These are phyloP conservation scores for Panthera tigris DNA, from an alignment of 2,113 vertebrate genomes.

Conservation along the genomic window DNA sequence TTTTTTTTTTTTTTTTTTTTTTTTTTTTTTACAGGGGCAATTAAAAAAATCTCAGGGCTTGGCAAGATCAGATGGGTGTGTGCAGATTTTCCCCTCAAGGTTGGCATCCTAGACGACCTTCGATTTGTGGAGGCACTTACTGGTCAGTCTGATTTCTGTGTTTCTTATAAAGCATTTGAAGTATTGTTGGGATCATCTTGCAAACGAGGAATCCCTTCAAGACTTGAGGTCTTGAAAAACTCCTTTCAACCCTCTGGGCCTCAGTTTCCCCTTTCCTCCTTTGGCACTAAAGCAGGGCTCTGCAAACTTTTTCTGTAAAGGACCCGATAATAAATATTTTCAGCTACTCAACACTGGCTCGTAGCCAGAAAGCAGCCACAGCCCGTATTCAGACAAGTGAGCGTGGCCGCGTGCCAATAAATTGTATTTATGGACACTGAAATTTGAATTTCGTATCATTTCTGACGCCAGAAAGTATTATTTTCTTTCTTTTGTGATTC, in stretches of 20 bases:
- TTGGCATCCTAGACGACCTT: not conserved
- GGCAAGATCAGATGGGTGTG: not conserved
- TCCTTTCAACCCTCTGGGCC: not conserved
- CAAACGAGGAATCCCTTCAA: not conserved
- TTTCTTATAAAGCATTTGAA: not conserved
- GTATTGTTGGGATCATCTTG: not conserved
- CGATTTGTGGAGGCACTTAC: not conserved
- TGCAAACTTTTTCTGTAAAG: not conserved
- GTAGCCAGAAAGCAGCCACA: not conserved
- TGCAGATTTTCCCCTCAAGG: not conserved
- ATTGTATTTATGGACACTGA: not conserved
- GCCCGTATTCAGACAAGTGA: not conserved
- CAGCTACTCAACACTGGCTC: not conserved
- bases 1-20: not conserved
- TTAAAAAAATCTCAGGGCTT: not conserved
- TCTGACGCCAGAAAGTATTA: not conserved
- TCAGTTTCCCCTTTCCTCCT: not conserved
- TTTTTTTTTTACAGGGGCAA: conserved; percentile 18
- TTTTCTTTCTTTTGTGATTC: not conserved
- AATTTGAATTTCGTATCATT: not conserved
- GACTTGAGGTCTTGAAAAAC: not conserved
- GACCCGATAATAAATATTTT: not conserved
- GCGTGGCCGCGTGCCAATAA: not conserved
- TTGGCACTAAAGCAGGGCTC: not conserved
- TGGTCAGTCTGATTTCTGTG: not conserved